These are phyloP conservation scores for Amorpha juglandis DNA, from an alignment of 2,888 invertebrate genomes.

Conservation along the genomic window DNA sequence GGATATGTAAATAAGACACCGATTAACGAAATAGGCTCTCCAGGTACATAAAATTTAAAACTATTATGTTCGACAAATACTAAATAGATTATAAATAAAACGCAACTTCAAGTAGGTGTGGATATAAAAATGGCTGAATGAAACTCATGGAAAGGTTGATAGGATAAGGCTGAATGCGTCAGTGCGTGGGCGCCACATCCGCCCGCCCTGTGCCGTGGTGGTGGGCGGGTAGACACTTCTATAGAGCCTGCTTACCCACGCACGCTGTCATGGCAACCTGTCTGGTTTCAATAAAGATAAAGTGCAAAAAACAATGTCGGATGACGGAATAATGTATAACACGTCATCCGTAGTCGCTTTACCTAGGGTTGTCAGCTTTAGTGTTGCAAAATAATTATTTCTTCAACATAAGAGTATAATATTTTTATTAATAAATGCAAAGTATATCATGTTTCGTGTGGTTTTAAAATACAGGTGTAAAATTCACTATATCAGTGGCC, in stretches of 20 bases:
- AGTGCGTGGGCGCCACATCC: slow-evolving; percentile 52
- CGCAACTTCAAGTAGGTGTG: slow-evolving; percentile 8
- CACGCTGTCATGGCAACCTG: slow-evolving; percentile 14
- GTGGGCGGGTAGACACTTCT: slow-evolving; percentile 39
- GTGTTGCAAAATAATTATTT: no score
- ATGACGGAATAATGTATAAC: slow-evolving; percentile 1
- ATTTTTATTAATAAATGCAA: no score
- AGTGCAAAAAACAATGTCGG: slow-evolving; percentile 10
- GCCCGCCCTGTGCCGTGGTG: slow-evolving; percentile 30
- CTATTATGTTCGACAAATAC: neutral
- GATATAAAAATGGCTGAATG: slow-evolving; percentile 23
- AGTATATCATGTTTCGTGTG: no score
- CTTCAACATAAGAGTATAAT: no score
- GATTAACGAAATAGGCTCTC: neutral
- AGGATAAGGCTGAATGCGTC: slow-evolving; percentile 47
- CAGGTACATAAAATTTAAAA: neutral
- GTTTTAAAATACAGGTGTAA: no score
- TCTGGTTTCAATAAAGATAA: slow-evolving; percentile 9
- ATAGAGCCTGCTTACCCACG: slow-evolving; percentile 21
- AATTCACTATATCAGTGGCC: no score
- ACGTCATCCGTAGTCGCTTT: slow-evolving; percentile 1
- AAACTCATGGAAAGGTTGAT: slow-evolving; percentile 15
- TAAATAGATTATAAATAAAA: slow-evolving; percentile 3
- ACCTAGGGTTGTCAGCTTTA: neutral
- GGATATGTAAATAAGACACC: no score